phyloP scores from a whole-genome alignment of 2,797 vertebrate species.

The Emys orbicularis region DNA sequence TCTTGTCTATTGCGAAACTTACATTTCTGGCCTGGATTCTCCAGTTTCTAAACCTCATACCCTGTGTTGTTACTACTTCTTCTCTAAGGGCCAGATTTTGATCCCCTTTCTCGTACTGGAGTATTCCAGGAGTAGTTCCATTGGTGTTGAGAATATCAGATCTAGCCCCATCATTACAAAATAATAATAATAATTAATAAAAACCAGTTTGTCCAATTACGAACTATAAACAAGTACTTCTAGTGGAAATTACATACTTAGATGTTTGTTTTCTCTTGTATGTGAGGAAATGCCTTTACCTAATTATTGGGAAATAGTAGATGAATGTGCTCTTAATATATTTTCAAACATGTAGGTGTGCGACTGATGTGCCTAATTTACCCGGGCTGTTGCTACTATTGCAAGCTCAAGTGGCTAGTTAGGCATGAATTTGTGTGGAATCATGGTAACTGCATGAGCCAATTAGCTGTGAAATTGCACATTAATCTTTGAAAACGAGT shows the following conservation, averaged over 20 bases:
- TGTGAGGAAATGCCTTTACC: not conserved
- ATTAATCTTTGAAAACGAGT: not conserved
- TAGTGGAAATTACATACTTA: not conserved
- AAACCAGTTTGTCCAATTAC: not conserved
- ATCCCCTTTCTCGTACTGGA: not conserved
- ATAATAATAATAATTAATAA: not conserved
- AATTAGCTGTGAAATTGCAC: not conserved
- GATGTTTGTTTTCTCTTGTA: not conserved
- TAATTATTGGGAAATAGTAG: not conserved
- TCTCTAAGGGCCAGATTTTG: accelerated
- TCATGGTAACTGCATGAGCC: not conserved
- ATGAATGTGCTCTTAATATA: not conserved
- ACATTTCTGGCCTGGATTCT: not conserved
- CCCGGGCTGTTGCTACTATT: not conserved
- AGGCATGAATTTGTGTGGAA: not conserved
- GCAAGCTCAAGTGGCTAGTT: not conserved
- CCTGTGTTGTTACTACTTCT: not conserved
- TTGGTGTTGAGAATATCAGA: not conserved
- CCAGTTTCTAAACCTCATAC: not conserved
- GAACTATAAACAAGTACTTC: not conserved
- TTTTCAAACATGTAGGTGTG: not conserved
- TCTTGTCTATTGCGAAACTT: not conserved
- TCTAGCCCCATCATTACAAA: not conserved
- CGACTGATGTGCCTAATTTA: not conserved
- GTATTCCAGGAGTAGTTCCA: accelerated